phyloP scores from a whole-genome alignment of 2,797 vertebrate species.

The Prionace glauca region DNA sequence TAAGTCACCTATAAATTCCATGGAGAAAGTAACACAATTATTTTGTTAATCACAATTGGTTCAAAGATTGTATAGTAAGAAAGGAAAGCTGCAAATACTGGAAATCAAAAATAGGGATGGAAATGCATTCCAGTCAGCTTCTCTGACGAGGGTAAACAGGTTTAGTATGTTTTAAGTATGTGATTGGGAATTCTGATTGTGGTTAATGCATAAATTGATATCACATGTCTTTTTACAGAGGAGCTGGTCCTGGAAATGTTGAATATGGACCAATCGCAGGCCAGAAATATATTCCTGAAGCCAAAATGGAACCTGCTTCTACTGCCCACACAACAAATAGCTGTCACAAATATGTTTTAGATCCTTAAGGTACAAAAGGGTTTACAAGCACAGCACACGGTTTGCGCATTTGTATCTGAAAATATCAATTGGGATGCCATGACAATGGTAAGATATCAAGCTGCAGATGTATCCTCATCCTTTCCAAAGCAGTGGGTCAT shows the following conservation, averaged over 20 bases:
- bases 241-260: too few relatives aligned
- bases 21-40: conserved; percentile 41
- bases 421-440: neutral
- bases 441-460: neutral
- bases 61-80: neutral
- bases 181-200: neutral
- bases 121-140: neutral
- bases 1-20: conserved; percentile 70
- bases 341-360: neutral
- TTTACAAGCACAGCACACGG: too few relatives aligned
- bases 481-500: neutral
- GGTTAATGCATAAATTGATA: neutral
- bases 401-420: neutral
- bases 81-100: neutral
- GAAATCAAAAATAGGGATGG: neutral
- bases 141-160: neutral
- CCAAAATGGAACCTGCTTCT: neutral
- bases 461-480: neutral
- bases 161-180: neutral
- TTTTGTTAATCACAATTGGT: conserved; percentile 24
- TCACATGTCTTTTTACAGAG: too few relatives aligned
- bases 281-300: too few relatives aligned
- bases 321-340: neutral
- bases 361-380: neutral
- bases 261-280: too few relatives aligned